phyloP scores from a whole-genome alignment of 2,113 vertebrate species.

The Pelusios castaneus region DNA sequence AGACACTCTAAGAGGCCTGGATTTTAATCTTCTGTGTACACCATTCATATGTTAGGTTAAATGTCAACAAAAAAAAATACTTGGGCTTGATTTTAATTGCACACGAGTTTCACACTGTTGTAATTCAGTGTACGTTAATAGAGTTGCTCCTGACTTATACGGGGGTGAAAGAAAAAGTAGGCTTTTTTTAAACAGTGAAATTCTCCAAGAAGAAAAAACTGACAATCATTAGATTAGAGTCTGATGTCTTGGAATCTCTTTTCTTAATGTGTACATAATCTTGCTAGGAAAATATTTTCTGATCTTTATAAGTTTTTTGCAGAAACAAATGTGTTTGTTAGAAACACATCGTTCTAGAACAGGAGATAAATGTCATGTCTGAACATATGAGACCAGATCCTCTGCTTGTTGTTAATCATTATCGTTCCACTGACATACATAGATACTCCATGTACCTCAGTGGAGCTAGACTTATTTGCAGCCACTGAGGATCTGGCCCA shows the following conservation, averaged over 20 bases:
- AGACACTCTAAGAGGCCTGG: not conserved
- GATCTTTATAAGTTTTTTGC: not conserved
- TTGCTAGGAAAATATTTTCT: not conserved
- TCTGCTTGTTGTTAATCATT: not conserved
- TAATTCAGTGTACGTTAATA: not conserved
- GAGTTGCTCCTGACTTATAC: not conserved
- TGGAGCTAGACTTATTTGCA: accelerated
- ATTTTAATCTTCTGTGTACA: not conserved
- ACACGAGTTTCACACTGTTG: not conserved
- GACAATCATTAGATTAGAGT: not conserved
- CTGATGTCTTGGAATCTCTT: not conserved
- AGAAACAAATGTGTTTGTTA: not conserved
- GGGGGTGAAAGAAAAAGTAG: not conserved
- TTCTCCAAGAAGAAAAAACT: not conserved
- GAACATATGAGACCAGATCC: not conserved
- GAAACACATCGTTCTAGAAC: not conserved
- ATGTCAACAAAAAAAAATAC: not conserved
- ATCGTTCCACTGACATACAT: not conserved
- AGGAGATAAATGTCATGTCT: not conserved
- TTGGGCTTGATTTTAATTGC: not conserved
- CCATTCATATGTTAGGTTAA: not conserved
- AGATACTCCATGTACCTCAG: not conserved
- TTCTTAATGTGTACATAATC: not conserved
- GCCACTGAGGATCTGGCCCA: not conserved
- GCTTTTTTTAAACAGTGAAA: not conserved